Evolutionary conservation across 37 sponge, comb jelly and placozoan genomes (phyloP), one percentile per base, ranked within the genome.

Genomic region (Cladorhizidae sp.): DNA sequence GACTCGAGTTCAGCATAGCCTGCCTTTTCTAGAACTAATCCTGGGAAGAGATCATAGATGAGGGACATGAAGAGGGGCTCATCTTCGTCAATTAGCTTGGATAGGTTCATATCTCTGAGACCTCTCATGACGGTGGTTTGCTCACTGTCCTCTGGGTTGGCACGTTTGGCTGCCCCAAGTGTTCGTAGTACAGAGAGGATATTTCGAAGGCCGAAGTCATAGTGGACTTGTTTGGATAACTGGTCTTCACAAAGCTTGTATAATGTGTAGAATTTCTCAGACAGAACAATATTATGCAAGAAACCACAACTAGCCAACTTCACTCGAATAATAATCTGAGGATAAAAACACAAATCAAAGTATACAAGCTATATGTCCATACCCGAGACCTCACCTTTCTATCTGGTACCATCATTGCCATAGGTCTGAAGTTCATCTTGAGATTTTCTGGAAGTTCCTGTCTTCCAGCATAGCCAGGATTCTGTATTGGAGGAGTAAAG

Each of bases 331-430:
- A 98, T 98, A 36, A 78, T 78, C 79, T 78, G 39, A 39, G 18
- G 20, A 57, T 17, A 57, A 57, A 41, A 7, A 49, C 11, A 1
- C 0, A 17, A 28, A 78, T 1, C 11, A 64, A 11, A 57, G 3
- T 75, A 12, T 2, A 23, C 33, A 57, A 33, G 36, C 21, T 75
- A 75, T 7, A 57, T 55, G 3, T 40, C 39, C 35, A 28, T 18
- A 68, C 35, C 28, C 9, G 9, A n/a, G 20, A 6, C 5, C 33
- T 25, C 85, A 98, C 95, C 86, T 94, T 90, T 72, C 98, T 81
- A 74, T 98, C 98, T 25, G 98, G 98, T 9, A 98, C 98, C 98
- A 98, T 98, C 98, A 98, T 98, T 67, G 98, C 98, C 8, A 98
- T 94, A 43, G 98, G 89, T 36, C 98, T 85, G 90, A 98, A 98